These are phyloP conservation scores for Himantopus leucocephalus DNA, from an alignment of 2,113 vertebrate species.

Conservation along the genomic window DNA sequence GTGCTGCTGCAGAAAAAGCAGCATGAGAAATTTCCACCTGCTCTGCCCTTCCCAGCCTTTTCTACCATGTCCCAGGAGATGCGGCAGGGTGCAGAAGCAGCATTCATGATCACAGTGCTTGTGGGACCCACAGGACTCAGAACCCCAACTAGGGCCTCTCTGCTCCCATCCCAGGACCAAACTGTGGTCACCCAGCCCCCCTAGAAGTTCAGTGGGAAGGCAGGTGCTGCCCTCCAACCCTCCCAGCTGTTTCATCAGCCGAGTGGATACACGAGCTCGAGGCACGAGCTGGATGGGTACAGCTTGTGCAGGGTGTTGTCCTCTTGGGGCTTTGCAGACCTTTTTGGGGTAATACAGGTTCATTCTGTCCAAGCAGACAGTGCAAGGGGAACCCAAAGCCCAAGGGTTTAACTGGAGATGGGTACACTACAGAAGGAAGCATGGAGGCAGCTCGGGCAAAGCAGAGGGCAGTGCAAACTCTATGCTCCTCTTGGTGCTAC, in stretches of 20 bases:
- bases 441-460: not conserved
- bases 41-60: not conserved
- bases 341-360: not conserved
- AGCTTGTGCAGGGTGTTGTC: not conserved
- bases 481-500: rapidly evolving
- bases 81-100: not conserved
- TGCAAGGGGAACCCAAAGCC: not conserved
- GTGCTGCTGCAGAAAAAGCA: not conserved
- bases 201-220: not conserved
- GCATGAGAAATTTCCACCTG: not conserved
- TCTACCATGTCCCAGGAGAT: not conserved
- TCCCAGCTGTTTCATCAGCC: not conserved
- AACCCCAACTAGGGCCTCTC: rapidly evolving
- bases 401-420: not conserved
- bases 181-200: rapidly evolving
- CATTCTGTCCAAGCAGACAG: not conserved
- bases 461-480: not conserved
- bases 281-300: not conserved
- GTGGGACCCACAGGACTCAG: not conserved
- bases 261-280: rapidly evolving
- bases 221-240: not conserved
- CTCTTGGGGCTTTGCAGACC: not conserved
- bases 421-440: not conserved
- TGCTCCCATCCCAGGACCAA: not conserved
- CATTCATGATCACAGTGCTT: rapidly evolving